Percentiles rank a stretch among this genome's conserved stretches.
phyloP scores from a whole-genome alignment of 2,888 invertebrate species.

The Abscondita cerata region DNA sequence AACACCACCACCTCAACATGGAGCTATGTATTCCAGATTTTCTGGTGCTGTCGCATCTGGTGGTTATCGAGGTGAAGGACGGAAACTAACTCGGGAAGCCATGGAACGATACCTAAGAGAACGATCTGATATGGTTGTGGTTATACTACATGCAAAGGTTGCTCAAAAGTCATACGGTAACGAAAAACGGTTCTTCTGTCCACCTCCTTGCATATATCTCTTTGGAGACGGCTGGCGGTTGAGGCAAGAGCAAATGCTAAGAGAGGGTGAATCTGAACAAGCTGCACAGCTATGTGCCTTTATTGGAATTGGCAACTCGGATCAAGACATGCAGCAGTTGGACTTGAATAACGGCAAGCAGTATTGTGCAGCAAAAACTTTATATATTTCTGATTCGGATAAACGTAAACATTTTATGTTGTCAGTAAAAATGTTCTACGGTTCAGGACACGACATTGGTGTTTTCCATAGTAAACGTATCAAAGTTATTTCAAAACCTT shows the following conservation, averaged over 20 bases:
- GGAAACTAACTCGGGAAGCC: conserved; percentile 84
- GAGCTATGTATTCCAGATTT: conserved; percentile 64
- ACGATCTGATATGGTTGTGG: conserved; percentile 93
- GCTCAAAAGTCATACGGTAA: conserved; percentile 99
- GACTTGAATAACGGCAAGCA: conserved; percentile 97
- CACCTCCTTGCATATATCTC: conserved; percentile 98
- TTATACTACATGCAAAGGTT: conserved; percentile 98
- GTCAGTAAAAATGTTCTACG: conserved; percentile 99
- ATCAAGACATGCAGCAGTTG: conserved; percentile 98
- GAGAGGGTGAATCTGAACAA: conserved; percentile 89
- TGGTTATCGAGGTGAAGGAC: conserved; percentile 79
- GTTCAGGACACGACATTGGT: conserved; percentile 97
- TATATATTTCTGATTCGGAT: conserved; percentile 99
- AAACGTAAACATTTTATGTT: conserved; percentile 99
- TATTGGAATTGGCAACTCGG: conserved; percentile 98
- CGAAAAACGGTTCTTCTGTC: conserved; percentile 99
- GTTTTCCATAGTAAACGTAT: conserved; percentile 98
- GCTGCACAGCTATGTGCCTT: conserved; percentile 97
- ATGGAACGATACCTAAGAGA: conserved; percentile 97
- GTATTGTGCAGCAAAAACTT: conserved; percentile 98
- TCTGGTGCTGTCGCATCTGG: conserved; percentile 70
- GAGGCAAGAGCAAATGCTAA: conserved; percentile 90
- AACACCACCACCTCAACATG: conserved; percentile 73
- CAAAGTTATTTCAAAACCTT: conserved; percentile 99
- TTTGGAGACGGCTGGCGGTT: conserved; percentile 98